Conservation (phyloP, 2,797 vertebrate species). For the Argentina silus region DNA sequence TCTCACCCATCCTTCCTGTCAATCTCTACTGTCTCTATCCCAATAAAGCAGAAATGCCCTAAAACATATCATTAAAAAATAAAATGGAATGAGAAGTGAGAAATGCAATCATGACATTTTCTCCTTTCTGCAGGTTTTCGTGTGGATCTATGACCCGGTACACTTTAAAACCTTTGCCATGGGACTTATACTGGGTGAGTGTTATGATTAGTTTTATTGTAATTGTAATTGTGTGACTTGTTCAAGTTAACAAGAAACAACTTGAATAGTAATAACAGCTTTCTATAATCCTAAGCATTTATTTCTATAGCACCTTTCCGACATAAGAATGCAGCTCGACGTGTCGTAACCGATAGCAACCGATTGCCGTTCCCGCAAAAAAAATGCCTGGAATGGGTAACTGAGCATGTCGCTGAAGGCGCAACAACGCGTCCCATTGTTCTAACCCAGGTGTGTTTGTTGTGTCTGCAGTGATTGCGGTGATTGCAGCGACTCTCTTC, state of each 20-base stretch:
- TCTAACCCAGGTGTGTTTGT: neutral
- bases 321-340: too few species aligned
- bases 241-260: neutral
- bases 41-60: too few species aligned
- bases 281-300: too few species aligned
- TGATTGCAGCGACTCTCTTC: conserved; percentile 97
- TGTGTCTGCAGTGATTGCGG: conserved; percentile 87
- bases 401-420: neutral
- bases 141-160: conserved; percentile 99
- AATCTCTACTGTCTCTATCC: too few species aligned
- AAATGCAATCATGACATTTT: neutral
- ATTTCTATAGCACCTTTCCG: too few species aligned
- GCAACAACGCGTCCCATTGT: neutral
- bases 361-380: neutral
- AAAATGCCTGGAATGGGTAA: neutral
- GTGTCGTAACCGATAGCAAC: too few species aligned
- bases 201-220: conserved; percentile 79
- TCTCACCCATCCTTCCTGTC: too few species aligned
- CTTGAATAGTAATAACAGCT: too few species aligned
- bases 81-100: neutral
- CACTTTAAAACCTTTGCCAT: conserved; percentile 99
- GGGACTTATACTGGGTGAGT: conserved; percentile 97
- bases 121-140: conserved; percentile 83
- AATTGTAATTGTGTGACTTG: neutral
- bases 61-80: neutral